These are phyloP conservation scores for Sipha maydis DNA, from an alignment of 2,888 invertebrate species.

Conservation along the genomic window DNA sequence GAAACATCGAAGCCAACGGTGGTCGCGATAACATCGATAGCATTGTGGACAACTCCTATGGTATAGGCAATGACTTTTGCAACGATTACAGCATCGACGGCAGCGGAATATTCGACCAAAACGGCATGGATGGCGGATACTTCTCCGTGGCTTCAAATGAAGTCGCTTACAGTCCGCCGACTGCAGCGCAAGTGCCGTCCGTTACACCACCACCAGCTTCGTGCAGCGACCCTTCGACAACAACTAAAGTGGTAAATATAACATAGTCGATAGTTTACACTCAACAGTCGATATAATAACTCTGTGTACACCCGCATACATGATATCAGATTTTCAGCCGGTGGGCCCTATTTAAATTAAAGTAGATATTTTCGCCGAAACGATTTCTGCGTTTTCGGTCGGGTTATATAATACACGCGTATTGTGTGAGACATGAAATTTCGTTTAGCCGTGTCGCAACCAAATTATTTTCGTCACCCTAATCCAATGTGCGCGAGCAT, in stretches of 20 bases:
- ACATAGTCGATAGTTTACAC: neutral
- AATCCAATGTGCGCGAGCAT: no score
- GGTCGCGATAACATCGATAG: neutral
- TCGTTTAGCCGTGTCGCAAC: no score
- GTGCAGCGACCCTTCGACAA: constrained; percentile 41
- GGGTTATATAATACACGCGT: no score
- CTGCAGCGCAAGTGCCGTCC: constrained; percentile 38
- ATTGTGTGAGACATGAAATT: no score
- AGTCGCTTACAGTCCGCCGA: constrained; percentile 40
- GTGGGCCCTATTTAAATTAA: no score
- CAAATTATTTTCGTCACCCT: no score
- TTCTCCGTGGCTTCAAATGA: neutral
- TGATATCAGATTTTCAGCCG: no score
- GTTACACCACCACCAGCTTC: constrained; percentile 19
- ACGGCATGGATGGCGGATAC: neutral
- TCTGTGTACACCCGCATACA: no score
- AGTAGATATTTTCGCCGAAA: no score
- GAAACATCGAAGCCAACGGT: neutral
- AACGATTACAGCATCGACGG: constrained; percentile 5
- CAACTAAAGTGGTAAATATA: constrained; percentile 35
- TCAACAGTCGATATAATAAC: neutral
- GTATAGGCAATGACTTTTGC: constrained; percentile 7
- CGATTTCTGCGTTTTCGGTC: no score
- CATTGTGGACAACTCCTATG: constrained; percentile 28
- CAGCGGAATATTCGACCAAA: constrained; percentile 19